These are phyloP conservation scores for Peromyscus californicus DNA, from an alignment of 2,113 vertebrate species.

Conservation along the genomic window DNA sequence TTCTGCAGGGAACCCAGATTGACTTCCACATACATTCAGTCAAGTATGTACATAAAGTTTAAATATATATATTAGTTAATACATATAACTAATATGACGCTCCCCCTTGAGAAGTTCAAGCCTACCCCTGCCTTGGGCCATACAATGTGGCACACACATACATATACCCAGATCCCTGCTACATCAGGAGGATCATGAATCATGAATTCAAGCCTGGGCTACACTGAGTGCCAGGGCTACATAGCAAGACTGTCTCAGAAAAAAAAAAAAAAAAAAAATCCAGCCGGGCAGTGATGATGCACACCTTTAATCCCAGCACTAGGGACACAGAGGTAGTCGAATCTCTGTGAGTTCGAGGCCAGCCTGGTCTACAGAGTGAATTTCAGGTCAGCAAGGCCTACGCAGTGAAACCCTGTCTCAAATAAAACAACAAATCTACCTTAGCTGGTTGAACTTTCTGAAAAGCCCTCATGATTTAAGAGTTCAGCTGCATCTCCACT, in stretches of 20 bases:
- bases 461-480: background rate
- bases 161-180: background rate
- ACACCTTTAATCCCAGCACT: background rate
- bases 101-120: background rate
- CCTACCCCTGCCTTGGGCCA: background rate
- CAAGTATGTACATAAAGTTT: background rate
- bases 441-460: background rate
- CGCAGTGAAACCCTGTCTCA: background rate
- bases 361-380: background rate
- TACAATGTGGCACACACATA: background rate
- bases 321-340: background rate
- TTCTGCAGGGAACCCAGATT: background rate
- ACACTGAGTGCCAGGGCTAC: background rate
- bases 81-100: background rate
- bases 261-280: background rate
- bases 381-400: background rate
- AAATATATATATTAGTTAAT: too few relatives aligned
- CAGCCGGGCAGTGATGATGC: rapidly evolving
- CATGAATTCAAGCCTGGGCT: background rate
- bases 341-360: background rate
- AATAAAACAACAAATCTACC: background rate
- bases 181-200: background rate
- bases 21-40: background rate
- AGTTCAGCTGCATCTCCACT: background rate
- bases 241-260: background rate